Evolutionary conservation across 2,113 vertebrate species (phyloP).

Genomic region (Cyanoramphus novaezelandiae): DNA sequence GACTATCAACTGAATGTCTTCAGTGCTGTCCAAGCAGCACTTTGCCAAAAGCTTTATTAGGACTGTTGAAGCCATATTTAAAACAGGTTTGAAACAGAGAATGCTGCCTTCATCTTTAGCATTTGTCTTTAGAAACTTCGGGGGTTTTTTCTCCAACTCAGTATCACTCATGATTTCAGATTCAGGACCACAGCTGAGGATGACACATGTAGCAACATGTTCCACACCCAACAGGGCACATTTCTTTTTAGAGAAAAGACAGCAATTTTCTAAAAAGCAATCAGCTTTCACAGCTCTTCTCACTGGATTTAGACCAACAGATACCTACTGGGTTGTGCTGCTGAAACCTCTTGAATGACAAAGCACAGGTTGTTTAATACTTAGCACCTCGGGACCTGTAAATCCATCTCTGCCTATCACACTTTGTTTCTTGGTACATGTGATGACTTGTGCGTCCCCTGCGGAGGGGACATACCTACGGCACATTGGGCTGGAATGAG

Average conservation of each 20-base stretch:
- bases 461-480: not conserved
- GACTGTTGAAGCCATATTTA: not conserved
- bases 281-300: not conserved
- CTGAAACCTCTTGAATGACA: not conserved
- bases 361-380: not conserved
- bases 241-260: not conserved
- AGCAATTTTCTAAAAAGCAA: not conserved
- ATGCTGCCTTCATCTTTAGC: not conserved
- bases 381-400: not conserved
- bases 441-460: not conserved
- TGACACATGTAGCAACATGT: not conserved
- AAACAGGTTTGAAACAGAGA: not conserved
- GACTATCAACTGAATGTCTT: not conserved
- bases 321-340: not conserved
- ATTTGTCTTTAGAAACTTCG: not conserved
- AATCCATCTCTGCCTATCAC: not conserved
- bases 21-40: not conserved
- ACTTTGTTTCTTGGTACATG: not conserved
- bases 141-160: rapidly evolving
- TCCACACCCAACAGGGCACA: not conserved
- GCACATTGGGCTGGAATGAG: not conserved
- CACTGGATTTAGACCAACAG: not conserved
- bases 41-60: not conserved
- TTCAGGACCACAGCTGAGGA: not conserved
- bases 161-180: not conserved